Conservation (phyloP, 2,797 vertebrate species). For the Arctocebus calabarensis region DNA sequence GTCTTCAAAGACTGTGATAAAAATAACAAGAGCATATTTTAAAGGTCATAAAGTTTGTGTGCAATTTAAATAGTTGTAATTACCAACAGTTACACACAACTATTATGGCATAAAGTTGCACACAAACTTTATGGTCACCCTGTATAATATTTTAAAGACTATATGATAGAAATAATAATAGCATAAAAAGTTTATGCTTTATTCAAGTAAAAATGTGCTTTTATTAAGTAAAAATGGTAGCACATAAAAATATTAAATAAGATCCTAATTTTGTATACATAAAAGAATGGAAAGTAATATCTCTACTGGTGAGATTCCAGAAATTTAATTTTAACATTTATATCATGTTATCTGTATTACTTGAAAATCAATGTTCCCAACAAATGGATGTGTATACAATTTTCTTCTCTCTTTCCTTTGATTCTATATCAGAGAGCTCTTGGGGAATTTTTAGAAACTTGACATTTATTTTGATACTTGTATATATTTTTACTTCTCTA, state of each 20-base stretch:
- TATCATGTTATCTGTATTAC: neutral
- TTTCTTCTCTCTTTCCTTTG: neutral
- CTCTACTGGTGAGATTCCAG: neutral
- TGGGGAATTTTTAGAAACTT: neutral
- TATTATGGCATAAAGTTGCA: too few relatives aligned
- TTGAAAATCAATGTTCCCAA: neutral
- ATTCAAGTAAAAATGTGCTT: too few relatives aligned
- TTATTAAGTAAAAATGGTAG: slow-evolving; percentile 12
- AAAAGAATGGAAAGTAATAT: neutral
- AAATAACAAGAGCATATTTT: neutral
- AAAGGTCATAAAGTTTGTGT: neutral
- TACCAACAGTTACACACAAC: too few relatives aligned
- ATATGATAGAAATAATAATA: neutral
- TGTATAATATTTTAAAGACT: neutral
- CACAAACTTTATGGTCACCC: too few relatives aligned
- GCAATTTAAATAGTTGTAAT: too few relatives aligned
- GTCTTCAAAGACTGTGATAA: neutral
- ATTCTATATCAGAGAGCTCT: neutral
- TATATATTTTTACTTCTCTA: neutral
- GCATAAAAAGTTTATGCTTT: neutral
- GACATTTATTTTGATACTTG: neutral
- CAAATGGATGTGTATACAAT: neutral
- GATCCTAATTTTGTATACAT: neutral
- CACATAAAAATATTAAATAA: slow-evolving; percentile 27
- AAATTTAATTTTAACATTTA: neutral